Base-by-base conservation (phyloP, 2,113 vertebrate genomes). In the Solea senegalensis region DNA sequence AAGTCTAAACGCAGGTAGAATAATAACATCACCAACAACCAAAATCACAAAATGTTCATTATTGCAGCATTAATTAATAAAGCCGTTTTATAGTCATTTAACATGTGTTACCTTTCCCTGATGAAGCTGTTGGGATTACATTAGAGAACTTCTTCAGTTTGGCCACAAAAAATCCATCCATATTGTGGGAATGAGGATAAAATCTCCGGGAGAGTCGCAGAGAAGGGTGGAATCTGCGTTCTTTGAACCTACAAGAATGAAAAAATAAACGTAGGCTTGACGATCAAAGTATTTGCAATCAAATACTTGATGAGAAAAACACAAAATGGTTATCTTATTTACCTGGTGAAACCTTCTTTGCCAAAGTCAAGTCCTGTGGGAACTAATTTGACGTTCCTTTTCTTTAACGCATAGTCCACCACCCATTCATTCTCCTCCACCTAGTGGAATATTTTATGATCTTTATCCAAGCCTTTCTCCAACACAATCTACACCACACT, bases 401-500 rank as follows among this genome's bases (percentile, higher is more conserved):
- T 99, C 88, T 96, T 98, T 83, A 99, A 91, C 50, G 97, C 97
- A 0, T 99, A 99, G 88, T 99, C 97, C 61, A 99, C 97, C 73
- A 99, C 98, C 94, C 97, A 99, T 85, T 99, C 98, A 0, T 99
- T 99, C 90, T 99, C 98, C 65, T 99, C 98, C 68, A 98, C 95
- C 98, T 99, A 84, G 21, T 50, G 43, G n/a, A 74, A 71, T 0
- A 71, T 3, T 76, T 34, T 14, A n/a, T 43, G 1, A 44, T 69
- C 4, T 79, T 2, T 52, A 63, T 10, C 11, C 0, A 60, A 49
- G 15, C 12, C 9, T 26, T 8, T 34, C 5, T 49, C 1, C 34
- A 46, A 2, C 45, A 48, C 39, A 48, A 52, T 26, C 40, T 0
- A 9, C n/a, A 59, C 9, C 2, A 21, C 14, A 15, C n/a, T 16